Percentiles rank a stretch among this genome's conserved stretches.
Evolutionary conservation across 2,797 vertebrate species (phyloP).

Genomic region (Triplophysa yarkandensis): DNA sequence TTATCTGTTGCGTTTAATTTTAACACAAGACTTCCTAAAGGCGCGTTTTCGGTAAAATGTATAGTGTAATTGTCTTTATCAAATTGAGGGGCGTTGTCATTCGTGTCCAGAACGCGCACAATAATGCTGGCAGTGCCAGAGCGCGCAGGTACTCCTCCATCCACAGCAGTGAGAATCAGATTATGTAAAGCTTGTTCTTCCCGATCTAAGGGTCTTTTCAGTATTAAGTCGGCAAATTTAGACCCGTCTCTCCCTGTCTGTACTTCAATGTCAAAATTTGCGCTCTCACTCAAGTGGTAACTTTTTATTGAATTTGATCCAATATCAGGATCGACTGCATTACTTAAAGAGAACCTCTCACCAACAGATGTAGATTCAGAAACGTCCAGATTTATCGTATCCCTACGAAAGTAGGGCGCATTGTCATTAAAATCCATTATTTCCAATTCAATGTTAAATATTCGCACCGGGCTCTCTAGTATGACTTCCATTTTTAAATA

Average conservation of each 20-base stretch:
- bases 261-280: conserved; percentile 69
- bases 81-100: conserved; percentile 62
- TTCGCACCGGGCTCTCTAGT: conserved; percentile 59
- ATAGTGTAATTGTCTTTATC: conserved; percentile 51
- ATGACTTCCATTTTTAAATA: conserved; percentile 67
- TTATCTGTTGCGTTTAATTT: conserved; percentile 74
- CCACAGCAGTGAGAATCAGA: conserved; percentile 59
- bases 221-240: conserved; percentile 66
- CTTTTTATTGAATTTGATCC: conserved; percentile 64
- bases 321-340: conserved; percentile 64
- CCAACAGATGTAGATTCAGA: conserved; percentile 62
- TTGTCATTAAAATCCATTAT: conserved; percentile 72
- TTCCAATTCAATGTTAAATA: conserved; percentile 65
- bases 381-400: conserved; percentile 54
- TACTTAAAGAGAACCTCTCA: conserved; percentile 60
- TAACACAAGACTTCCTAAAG: conserved; percentile 71
- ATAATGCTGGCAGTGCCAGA: conserved; percentile 58
- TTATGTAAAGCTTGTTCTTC: conserved; percentile 63
- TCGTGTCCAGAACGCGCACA: conserved; percentile 58
- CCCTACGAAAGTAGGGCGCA: conserved; percentile 50
- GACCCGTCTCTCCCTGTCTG: conserved; percentile 58
- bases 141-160: conserved; percentile 56
- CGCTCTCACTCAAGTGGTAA: conserved; percentile 67
- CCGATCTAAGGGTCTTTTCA: conserved; percentile 67
- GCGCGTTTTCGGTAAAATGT: conserved; percentile 65